These are phyloP conservation scores for Struthio camelus DNA, from an alignment of 2,113 vertebrate genomes.

Conservation along the genomic window DNA sequence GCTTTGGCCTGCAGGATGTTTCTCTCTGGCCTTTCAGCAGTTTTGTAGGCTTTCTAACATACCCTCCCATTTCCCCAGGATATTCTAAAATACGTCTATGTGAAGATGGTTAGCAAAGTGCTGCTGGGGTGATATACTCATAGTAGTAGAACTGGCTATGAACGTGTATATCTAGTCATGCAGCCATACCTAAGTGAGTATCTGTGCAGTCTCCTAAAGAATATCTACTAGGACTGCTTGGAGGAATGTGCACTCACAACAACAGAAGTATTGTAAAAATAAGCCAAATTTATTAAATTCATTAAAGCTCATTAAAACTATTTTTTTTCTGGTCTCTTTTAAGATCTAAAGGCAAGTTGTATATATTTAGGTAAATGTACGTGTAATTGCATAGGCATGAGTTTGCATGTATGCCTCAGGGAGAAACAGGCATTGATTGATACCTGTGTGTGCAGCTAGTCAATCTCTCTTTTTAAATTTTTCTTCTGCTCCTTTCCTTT, in stretches of 20 bases:
- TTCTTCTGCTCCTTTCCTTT: not conserved
- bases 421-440: not conserved
- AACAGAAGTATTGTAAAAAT: not conserved
- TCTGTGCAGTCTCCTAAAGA: not conserved
- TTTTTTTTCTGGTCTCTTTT: not conserved
- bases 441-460: not conserved
- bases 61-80: not conserved
- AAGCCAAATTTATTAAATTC: not conserved
- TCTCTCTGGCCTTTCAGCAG: accelerated
- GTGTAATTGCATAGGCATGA: not conserved
- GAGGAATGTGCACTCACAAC: not conserved
- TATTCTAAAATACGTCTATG: accelerated
- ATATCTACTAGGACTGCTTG: not conserved
- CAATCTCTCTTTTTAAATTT: not conserved
- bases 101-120: not conserved
- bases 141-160: not conserved
- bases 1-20: not conserved
- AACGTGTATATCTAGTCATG: not conserved
- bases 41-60: not conserved
- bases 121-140: not conserved
- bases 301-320: not conserved
- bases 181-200: not conserved
- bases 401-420: not conserved
- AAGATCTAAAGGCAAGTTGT: not conserved
- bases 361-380: not conserved